Percentiles rank a stretch among this genome's conserved stretches.
These are phyloP conservation scores for Sabellastarte sp. DNA, from an alignment of 2,888 invertebrate species.

Conservation along the genomic window DNA sequence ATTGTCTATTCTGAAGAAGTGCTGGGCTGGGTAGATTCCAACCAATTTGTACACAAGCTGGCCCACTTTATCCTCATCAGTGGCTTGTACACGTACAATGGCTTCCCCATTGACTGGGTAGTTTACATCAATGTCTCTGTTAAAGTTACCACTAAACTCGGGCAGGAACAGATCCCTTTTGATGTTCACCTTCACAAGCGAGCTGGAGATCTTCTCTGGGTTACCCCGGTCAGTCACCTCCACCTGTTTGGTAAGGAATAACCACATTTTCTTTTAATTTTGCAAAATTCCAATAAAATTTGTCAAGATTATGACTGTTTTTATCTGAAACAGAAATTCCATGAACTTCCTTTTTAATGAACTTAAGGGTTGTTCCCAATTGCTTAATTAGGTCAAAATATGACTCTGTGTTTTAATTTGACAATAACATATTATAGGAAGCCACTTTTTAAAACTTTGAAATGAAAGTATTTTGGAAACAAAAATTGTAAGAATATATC, in stretches of 20 bases:
- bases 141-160: slow-evolving; percentile 29
- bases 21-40: slow-evolving; percentile 31
- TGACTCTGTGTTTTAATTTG: no score
- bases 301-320: no score
- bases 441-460: no score
- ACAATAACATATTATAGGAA: no score
- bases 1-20: slow-evolving; percentile 30
- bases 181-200: slow-evolving; percentile 38
- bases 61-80: slow-evolving; percentile 8
- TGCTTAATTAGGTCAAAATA: no score
- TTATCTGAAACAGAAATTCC: no score
- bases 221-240: slow-evolving; percentile 36
- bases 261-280: no score
- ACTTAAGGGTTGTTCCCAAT: no score
- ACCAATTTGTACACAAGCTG: slow-evolving; percentile 20
- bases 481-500: no score
- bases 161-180: slow-evolving; percentile 38
- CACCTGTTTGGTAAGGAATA: slow-evolving; percentile 16
- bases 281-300: no score
- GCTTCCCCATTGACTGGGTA: slow-evolving; percentile 26
- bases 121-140: slow-evolving; percentile 30
- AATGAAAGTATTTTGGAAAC: no score
- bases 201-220: slow-evolving; percentile 33
- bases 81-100: slow-evolving; percentile 18
- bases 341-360: no score